Evolutionary conservation across 2,113 vertebrate genomes (phyloP), one percentile per base, ranked within the genome.

Genomic region (Cygnus buccinator): DNA sequence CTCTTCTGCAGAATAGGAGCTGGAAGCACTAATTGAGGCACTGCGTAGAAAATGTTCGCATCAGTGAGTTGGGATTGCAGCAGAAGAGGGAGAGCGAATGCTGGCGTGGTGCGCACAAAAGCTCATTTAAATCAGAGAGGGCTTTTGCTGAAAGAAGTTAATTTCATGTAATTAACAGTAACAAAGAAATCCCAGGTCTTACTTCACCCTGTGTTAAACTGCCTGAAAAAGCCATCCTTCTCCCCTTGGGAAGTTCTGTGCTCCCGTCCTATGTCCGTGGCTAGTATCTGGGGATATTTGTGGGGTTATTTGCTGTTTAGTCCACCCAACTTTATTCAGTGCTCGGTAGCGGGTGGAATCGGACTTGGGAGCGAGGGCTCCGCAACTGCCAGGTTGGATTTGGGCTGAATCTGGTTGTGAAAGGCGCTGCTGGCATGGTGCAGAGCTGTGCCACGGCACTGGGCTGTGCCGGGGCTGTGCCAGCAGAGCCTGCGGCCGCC

Each of bases 161-260:
- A 94, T 95, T 94, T 77, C 12, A 33, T 77, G 67, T 84, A 81
- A 89, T 96, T 87, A 93, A 81, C 58, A 63, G 19, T 37, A 71
- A 57, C 52, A 81, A 91, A 79, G 75, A 80, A 91, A 70, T 63
- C 89, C 77, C 18, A 7, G 52, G 87, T 75, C 74, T 84, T 73
- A 57, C 67, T 93, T 78, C 48, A 78, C 54, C 58, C 87, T 7
- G 35, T 59, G 43, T 63, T 75, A 41, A 77, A 71, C 48, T 26
- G 5, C 18, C 61, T 33, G 72, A 21, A 84, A 67, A 94, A 92
- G 63, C 46, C 9, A 11, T 37, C 6, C 22, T 58, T 68, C 71
- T 62, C 31, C 50, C 7, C 50, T 22, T 13, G 26, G 23, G 61
- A 74, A 89, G 55, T 44, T 66, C 23, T 39, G 46, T 41, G 33